These are phyloP conservation scores for Heliconius sara DNA, from an alignment of 2,888 invertebrate genomes.

Conservation along the genomic window DNA sequence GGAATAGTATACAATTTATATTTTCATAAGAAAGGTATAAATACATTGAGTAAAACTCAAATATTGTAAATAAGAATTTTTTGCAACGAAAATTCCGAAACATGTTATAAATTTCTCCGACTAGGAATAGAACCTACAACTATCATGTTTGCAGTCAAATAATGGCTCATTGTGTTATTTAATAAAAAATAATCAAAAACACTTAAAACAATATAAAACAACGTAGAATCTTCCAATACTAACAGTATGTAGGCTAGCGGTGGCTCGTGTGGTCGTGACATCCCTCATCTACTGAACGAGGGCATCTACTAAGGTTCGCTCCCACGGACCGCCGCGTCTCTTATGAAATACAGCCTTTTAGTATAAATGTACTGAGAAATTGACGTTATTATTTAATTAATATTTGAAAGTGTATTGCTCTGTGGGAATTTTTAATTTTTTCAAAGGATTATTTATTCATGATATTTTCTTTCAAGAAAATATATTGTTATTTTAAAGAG, in stretches of 20 bases:
- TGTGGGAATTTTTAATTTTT: neutral
- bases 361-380: slow-evolving; percentile 35
- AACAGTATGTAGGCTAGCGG: slow-evolving; percentile 38
- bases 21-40: too few relatives aligned
- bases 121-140: neutral
- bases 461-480: neutral
- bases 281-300: slow-evolving; percentile 50
- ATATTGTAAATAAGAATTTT: too few relatives aligned
- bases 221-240: neutral
- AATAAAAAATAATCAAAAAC: too few relatives aligned
- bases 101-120: neutral
- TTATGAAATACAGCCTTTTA: slow-evolving; percentile 45
- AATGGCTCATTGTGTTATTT: too few relatives aligned
- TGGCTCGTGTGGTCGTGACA: slow-evolving; percentile 58
- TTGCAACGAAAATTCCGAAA: neutral
- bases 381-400: slow-evolving; percentile 34
- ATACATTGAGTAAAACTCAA: too few relatives aligned
- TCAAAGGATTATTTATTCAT: neutral
- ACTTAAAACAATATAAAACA: neutral
- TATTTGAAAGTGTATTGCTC: slow-evolving; percentile 9
- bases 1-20: too few relatives aligned
- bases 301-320: slow-evolving; percentile 48
- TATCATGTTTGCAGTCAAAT: neutral
- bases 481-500: neutral
- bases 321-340: slow-evolving; percentile 53